Evolutionary conservation across 2,888 invertebrate species (phyloP).

Genomic region (Melinopterus prodromus): DNA sequence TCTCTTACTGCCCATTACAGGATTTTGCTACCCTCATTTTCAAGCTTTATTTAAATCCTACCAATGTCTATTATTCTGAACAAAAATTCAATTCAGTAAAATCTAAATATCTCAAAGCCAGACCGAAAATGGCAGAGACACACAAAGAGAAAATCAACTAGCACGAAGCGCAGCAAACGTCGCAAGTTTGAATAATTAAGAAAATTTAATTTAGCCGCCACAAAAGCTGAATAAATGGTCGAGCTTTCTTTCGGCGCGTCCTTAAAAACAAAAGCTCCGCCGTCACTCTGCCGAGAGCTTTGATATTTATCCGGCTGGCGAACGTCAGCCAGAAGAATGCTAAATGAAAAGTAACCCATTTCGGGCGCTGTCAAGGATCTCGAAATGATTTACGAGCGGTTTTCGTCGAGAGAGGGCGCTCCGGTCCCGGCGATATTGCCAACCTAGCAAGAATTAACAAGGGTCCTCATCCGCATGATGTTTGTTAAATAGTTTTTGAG

Average conservation of each 20-base stretch:
- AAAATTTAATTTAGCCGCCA: not conserved
- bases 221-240: not conserved
- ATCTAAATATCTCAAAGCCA: no score
- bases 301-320: not conserved
- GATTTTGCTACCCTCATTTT: no score
- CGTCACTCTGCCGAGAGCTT: not conserved
- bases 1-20: no score
- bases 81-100: no score
- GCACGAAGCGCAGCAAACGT: no score
- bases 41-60: no score
- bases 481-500: not conserved
- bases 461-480: not conserved
- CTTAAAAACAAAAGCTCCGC: slow-evolving; percentile 4
- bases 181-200: not conserved
- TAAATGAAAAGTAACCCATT: slow-evolving; percentile 4
- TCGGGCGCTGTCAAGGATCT: not conserved
- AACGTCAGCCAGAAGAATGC: not conserved
- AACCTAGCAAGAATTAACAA: not conserved
- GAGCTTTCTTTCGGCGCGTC: not conserved
- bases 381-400: slow-evolving; percentile 4
- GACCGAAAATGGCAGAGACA: no score
- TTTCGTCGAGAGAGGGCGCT: not conserved
- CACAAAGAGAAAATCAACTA: no score
- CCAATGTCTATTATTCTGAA: no score
- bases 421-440: not conserved